phyloP scores from a whole-genome alignment of 35 echinoderm and acorn worm genomes.

The Eucidaris tribuloides region DNA sequence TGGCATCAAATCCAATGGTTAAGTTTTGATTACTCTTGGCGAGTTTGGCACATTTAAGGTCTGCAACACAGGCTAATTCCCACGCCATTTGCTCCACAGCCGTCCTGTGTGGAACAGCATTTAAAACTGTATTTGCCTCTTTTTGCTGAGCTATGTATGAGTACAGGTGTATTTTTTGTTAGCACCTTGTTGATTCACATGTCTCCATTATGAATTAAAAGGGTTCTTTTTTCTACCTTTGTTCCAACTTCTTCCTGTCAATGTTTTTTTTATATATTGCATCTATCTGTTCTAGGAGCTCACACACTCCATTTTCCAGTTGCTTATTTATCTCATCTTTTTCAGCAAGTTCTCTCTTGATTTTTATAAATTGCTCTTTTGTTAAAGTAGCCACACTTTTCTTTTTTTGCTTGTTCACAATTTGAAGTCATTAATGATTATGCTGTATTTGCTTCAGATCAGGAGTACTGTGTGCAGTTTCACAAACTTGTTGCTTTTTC shows the following conservation, averaged over 20 bases:
- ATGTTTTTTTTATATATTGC: too few relatives aligned
- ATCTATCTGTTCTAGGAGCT: too few relatives aligned
- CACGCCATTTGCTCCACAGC: not conserved
- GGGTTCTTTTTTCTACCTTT: not conserved
- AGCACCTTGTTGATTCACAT: not conserved
- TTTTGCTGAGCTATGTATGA: not conserved
- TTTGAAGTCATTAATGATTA: not conserved
- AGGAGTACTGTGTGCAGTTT: not conserved
- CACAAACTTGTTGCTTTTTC: not conserved
- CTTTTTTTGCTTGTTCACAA: not conserved
- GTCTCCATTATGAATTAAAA: too few relatives aligned
- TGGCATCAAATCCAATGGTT: slow-evolving; percentile 32
- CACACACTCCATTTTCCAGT: too few relatives aligned
- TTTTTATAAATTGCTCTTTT: not conserved
- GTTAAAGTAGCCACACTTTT: not conserved
- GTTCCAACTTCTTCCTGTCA: not conserved
- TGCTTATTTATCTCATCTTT: too few relatives aligned
- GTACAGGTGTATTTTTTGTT: not conserved
- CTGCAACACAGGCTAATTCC: not conserved
- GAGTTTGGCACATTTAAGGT: not conserved
- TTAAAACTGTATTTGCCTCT: not conserved
- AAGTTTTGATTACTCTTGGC: slow-evolving; percentile 11
- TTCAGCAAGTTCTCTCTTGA: too few relatives aligned
- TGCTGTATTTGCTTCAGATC: not conserved
- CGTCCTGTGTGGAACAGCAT: not conserved